Evolutionary conservation across 2,888 invertebrate genomes (phyloP), one percentile per base, ranked within the genome.

Genomic region (Dynastes hyllus): DNA sequence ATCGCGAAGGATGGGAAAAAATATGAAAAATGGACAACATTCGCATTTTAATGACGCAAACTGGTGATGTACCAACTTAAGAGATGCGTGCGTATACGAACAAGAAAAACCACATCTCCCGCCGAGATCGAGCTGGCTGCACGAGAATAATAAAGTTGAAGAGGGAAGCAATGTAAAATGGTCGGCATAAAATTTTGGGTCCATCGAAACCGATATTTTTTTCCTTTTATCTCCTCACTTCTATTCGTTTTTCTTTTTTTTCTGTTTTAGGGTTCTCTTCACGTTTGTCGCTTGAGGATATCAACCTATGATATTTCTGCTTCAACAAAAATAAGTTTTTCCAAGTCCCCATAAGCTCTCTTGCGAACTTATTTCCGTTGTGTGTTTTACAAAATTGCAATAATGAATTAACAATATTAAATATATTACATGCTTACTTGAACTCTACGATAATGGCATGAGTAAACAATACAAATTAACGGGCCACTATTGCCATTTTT

Each of bases 21-120:
- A 76, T 67, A 61, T 76, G 79, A 79, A 76, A 76, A 79, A 75
- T 79, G 79, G 75, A 79, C 79, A 76, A 76, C 76, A 76, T 76
- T 76, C 79, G 79, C 76, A 79, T 79, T 79, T 79, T 79, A 79
- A 79, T 79, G 79, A 79, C 45, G 75, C 51, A 55, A 37, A 67
- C 79, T 79, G 66, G 79, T 69, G 75, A 76, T 79, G 79, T 76
- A 75, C 78, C 79, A 71, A 71, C 71, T 71, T 71, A 71, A 58
- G 71, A 71, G 55, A 71, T 40, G 55, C 22, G 16, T 37, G 58
- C 55, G 55, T 71, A 71, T 32, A 53, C 55, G 40, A 55, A 71
- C 55, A 71, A 71, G 71, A 71, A 55, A 71, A 71, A 55, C 45
- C 66, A 9, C 65, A n/a, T 40, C 37, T 51, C n/a, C 53, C 22